phyloP scores from a whole-genome alignment of 2,797 vertebrate species.

The Cuculus canorus region DNA sequence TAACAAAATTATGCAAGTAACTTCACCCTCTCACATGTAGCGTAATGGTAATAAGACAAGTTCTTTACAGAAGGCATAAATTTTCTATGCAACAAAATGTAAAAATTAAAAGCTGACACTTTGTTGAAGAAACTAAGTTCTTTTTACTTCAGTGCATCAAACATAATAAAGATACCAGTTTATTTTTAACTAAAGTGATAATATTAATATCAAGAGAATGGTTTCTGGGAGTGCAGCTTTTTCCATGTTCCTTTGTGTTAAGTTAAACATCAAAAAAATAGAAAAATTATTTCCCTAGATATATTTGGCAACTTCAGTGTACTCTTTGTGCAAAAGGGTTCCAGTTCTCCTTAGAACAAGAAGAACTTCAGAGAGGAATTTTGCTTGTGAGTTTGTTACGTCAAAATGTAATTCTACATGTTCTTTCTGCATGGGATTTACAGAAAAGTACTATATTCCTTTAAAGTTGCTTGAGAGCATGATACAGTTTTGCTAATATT shows the following conservation, averaged over 20 bases:
- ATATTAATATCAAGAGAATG: neutral
- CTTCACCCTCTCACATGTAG: neutral
- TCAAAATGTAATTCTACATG: neutral
- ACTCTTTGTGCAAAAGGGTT: neutral
- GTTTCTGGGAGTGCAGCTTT: neutral
- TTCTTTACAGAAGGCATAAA: neutral
- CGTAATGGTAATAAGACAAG: neutral
- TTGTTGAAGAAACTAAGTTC: neutral
- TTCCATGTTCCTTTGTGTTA: neutral
- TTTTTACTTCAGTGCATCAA: neutral
- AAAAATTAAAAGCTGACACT: neutral
- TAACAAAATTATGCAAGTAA: neutral
- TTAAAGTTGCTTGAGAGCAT: neutral
- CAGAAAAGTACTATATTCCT: neutral
- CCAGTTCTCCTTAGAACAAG: neutral
- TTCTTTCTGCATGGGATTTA: neutral
- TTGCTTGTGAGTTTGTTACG: neutral
- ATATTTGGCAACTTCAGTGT: neutral
- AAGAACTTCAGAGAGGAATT: neutral
- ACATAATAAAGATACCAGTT: neutral
- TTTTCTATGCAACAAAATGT: neutral
- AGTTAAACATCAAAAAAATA: neutral
- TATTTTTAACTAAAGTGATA: neutral
- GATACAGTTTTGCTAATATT: neutral
- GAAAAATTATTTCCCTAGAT: neutral